Evolutionary conservation across 2,797 vertebrate genomes (phyloP), one percentile per base, ranked within the genome.

Genomic region (Manis crassicaudata): DNA sequence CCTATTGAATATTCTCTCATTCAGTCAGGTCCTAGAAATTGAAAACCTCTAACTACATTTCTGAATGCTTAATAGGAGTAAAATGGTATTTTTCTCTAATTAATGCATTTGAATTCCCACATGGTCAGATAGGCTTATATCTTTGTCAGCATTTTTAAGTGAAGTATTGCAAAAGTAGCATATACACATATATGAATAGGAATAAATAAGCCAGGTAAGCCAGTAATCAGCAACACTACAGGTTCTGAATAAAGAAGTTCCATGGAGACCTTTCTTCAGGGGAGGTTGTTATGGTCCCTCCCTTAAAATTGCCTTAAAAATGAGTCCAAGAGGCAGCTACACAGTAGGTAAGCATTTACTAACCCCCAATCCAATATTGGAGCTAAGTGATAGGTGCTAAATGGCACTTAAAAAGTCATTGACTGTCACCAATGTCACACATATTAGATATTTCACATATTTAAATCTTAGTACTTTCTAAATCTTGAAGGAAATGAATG

Each of bases 31-130:
- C 70, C 50, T 93, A 52, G 58, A 68, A 87, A 88, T 14, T 35
- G 11, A 94, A 81, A 81, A 35, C 2, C 20, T 77, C 35, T 73
- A 25, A 85, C 40, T 85, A 52, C 93, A 79, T 81, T 95, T 93
- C 56, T 92, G 40, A 82, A 72, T 82, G 87, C 20, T 89, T 77
- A 94, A 73, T 93, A 72, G 58, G 21, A 89, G 20, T 65, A 88
- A 87, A 95, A 60, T n/a, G n/a, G 29, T 35, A 73, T 75, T 90
- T 83, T 95, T 92, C 16, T 63, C 29, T 81, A 92, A 60, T 37
- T 65, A 92, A 94, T 85, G n/a, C 27, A 63, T 67, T 95, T 90
- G 25, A 81, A 25, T 80, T 65, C 80, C 63, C 21, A 90, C n/a
- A 32, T 76, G n/a, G 65, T 72, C 56, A 85, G 52, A 88, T 84